Conservation (phyloP, 2,797 vertebrate species). For the Aratinga solstitialis region DNA sequence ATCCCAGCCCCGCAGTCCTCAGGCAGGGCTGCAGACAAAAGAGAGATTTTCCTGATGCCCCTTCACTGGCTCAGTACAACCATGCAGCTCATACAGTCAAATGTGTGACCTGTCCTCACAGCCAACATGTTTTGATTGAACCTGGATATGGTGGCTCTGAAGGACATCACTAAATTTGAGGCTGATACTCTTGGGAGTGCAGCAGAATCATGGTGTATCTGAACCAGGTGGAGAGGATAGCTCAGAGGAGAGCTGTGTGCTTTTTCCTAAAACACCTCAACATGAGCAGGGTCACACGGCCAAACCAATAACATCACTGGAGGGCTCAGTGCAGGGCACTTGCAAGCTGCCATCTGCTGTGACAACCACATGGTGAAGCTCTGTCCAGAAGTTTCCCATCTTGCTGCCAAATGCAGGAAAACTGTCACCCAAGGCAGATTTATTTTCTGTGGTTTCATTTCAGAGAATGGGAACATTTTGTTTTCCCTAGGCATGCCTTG, state of each 20-base stretch:
- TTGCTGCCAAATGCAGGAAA: conserved; percentile 7
- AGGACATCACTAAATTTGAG: neutral
- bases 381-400: conserved; percentile 9
- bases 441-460: conserved; percentile 31
- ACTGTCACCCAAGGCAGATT: conserved; percentile 45
- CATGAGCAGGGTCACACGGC: neutral
- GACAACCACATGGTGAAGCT: neutral
- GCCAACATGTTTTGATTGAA: accelerated
- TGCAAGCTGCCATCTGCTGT: neutral
- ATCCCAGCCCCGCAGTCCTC: neutral
- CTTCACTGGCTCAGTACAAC: neutral
- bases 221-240: neutral
- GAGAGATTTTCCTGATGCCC: neutral
- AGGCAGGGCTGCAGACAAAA: neutral
- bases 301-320: neutral
- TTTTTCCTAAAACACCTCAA: neutral
- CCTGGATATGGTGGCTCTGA: neutral
- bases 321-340: neutral
- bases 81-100: accelerated
- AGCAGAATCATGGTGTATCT: neutral
- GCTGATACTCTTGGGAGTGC: neutral
- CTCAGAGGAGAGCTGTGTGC: neutral
- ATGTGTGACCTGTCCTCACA: neutral
- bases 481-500: neutral
- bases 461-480: conserved; percentile 24